Base-by-base conservation (phyloP, 2,113 vertebrate species). In the Tichodroma muraria region DNA sequence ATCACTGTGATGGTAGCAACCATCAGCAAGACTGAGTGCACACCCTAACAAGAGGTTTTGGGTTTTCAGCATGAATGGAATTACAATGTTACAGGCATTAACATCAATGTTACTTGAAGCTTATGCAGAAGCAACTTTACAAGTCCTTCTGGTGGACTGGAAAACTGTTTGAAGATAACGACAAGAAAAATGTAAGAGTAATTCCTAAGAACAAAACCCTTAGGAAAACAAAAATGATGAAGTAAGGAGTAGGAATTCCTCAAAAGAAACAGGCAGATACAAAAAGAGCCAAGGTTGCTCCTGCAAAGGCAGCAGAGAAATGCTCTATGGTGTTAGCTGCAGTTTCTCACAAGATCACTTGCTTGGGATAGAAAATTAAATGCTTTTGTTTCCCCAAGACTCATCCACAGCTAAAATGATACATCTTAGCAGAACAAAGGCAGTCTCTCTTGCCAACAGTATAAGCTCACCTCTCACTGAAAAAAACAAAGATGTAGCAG, bases 361-460 rank as follows among this genome's bases (percentile, higher is more conserved):
- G 22, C 35, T 25, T 85, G 47, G 35, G 60, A 80, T 13, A 75
- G 88, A 83, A 85, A 94, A 93, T 75, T 63, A 93, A 94, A 95
- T 75, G 38, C 17, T 88, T 83, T 70, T 88, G 35, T 92, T 95
- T 94, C 56, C 52, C 52, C 38, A 70, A 85, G 82, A 73, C 30
- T 85, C 59, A 65, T 77, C 35, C 64, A 59, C 3, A 4, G 38
- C 54, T 63, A 77, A 61, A 93, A 94, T 86, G 68, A 95, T 78
- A 78, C 38, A 79, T 80, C 52, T 77, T 71, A 80, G 47, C 38
- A 83, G 95, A 96, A 96, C 76, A 96, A 93, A 88, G 85, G 68
- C 75, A 77, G 33, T 23, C 33, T 38, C 60, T 78, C 79, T 24
- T 80, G 95, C 90, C 95, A 95, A 54, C 15, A 63, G 27, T 59